phyloP scores from a whole-genome alignment of 2,113 vertebrate species.

The Limanda limanda region DNA sequence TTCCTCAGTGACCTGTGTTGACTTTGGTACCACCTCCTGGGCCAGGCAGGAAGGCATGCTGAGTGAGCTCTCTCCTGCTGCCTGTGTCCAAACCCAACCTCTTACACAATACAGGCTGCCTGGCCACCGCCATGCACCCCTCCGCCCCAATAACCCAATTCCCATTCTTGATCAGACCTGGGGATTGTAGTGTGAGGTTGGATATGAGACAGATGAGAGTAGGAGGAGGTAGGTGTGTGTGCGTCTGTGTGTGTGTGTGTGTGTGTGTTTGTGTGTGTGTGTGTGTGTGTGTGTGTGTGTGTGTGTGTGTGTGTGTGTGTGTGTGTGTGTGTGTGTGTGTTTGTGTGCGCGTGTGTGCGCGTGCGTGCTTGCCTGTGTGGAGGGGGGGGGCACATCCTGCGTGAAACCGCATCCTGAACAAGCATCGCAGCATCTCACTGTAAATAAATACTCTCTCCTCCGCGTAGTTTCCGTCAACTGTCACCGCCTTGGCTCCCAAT shows the following conservation, averaged over 20 bases:
- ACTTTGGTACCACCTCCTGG: slow-evolving; percentile 75
- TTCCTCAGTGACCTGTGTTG: slow-evolving; percentile 71
- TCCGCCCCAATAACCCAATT: slow-evolving; percentile 79
- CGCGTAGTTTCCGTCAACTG: slow-evolving; percentile 96
- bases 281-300: slow-evolving; percentile 40
- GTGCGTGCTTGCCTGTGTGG: too few species aligned
- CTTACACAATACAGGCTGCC: slow-evolving; percentile 80
- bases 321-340: slow-evolving; percentile 27
- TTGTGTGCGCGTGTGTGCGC: background rate
- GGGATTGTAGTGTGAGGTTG: slow-evolving; percentile 68
- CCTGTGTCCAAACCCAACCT: slow-evolving; percentile 73
- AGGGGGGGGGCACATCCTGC: slow-evolving; percentile 92
- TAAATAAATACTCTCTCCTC: slow-evolving; percentile 97
- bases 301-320: slow-evolving; percentile 35
- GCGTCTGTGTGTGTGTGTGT: slow-evolving; percentile 34
- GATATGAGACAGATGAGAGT: slow-evolving; percentile 69
- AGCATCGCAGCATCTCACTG: slow-evolving; percentile 94
- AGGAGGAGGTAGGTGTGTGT: slow-evolving; percentile 29
- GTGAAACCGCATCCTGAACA: slow-evolving; percentile 99
- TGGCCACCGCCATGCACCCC: slow-evolving; percentile 51
- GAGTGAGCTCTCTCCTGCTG: slow-evolving; percentile 60
- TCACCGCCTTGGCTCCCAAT: slow-evolving; percentile 94
- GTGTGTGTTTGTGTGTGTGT: slow-evolving; percentile 43
- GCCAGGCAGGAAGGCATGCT: slow-evolving; percentile 81
- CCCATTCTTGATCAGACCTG: slow-evolving; percentile 86